Conservation (phyloP, 2,797 vertebrate genomes). For the Enteromius viviparus region DNA sequence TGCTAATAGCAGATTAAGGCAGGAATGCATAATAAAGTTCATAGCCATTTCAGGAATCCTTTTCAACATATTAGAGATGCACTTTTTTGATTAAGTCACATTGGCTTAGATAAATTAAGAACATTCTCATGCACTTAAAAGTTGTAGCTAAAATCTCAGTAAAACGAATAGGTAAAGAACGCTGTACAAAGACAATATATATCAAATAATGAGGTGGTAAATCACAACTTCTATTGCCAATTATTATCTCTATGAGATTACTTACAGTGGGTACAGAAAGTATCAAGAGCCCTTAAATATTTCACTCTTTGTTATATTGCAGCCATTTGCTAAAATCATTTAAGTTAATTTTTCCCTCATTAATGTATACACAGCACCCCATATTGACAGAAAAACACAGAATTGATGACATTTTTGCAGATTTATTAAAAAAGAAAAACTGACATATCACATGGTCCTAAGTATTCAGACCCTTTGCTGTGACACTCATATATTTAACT, state of each 20-base stretch:
- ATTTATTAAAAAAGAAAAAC: too few relatives aligned
- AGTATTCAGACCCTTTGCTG: too few relatives aligned
- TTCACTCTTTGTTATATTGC: too few relatives aligned
- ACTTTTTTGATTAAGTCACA: neutral
- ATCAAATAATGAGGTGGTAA: neutral
- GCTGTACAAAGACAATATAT: neutral
- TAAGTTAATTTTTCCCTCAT: too few relatives aligned
- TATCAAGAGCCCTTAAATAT: too few relatives aligned
- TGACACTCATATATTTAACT: too few relatives aligned
- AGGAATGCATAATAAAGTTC: conserved; percentile 56
- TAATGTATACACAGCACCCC: too few relatives aligned
- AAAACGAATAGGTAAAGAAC: neutral
- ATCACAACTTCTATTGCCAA: neutral
- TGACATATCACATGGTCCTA: too few relatives aligned
- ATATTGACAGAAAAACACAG: too few relatives aligned
- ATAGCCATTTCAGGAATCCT: conserved; percentile 26
- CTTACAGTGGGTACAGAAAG: neutral
- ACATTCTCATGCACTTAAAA: neutral
- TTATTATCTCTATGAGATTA: neutral
- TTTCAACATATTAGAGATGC: conserved; percentile 28
- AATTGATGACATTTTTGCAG: too few relatives aligned
- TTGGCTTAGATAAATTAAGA: neutral
- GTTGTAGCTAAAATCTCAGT: neutral
- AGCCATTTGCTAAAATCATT: too few relatives aligned
- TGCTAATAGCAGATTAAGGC: conserved; percentile 56